A percentile compares a stretch with the other conserved stretches of the same genome.
phyloP scores from a whole-genome alignment of 2,797 vertebrate species.

The Phylloscopus collybita region DNA sequence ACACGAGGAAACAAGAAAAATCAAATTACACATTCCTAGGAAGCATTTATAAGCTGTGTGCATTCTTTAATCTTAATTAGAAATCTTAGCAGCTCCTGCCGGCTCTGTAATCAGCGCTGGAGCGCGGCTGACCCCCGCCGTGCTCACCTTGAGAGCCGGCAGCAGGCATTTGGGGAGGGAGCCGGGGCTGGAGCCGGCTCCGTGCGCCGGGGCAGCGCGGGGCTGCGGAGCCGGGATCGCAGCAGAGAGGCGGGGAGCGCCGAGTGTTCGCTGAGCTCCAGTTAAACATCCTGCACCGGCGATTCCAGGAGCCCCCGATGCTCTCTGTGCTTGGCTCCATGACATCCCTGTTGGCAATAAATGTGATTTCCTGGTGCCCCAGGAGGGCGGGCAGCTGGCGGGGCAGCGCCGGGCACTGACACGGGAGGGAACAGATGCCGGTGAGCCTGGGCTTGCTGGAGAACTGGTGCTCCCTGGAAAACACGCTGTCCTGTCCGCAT shows the following conservation, averaged over 20 bases:
- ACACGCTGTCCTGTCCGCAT: neutral
- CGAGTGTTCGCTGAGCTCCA: neutral
- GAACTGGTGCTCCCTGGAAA: neutral
- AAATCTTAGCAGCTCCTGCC: slow-evolving; percentile 78
- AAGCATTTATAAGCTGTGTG: slow-evolving; percentile 67
- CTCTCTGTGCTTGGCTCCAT: neutral
- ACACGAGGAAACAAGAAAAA: slow-evolving; percentile 63
- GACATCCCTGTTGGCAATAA: neutral
- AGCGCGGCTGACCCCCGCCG: slow-evolving; percentile 62
- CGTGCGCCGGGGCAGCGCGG: neutral
- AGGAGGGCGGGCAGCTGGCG: neutral
- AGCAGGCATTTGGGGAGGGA: neutral
- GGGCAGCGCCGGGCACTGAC: rapidly evolving
- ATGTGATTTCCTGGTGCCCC: rapidly evolving
- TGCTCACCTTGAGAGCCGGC: slow-evolving; percentile 58
- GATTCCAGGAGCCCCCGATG: neutral
- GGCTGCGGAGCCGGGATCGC: neutral
- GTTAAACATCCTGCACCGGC: neutral
- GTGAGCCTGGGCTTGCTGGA: neutral
- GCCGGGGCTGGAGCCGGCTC: neutral
- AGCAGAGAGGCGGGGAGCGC: neutral
- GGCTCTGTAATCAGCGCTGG: slow-evolving; percentile 72
- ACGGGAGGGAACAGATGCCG: too few species aligned
- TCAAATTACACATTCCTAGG: slow-evolving; percentile 76
- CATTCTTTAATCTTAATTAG: slow-evolving; percentile 83